Base-by-base conservation (phyloP, 2,113 vertebrate genomes). In the Planiliza haematocheilus region DNA sequence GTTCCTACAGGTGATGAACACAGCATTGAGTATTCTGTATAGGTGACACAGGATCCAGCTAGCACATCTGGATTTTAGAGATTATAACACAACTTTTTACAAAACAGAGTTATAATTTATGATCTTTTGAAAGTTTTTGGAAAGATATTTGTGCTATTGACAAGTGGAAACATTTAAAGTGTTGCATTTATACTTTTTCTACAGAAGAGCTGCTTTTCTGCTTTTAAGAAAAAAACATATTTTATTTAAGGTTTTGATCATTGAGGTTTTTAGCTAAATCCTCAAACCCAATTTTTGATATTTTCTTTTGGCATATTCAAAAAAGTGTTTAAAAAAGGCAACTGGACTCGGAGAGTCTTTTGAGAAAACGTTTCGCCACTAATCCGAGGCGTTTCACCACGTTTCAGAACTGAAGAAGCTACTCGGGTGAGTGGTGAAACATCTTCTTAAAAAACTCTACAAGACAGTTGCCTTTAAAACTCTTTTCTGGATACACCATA, bases 101-200 rank as follows among this genome's bases (percentile, higher is more conserved):
- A n/a, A 55, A 50, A 46, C n/a, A 49, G 5, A 70, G 69, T 70
- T 73, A 30, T 85, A 74, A 86, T 79, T 86, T 86, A 86, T 89
- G 34, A 30, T 36, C n/a, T n/a, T 2, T 53, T 42, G 42, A 30
- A 30, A n/a, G n/a, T 39, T 75, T 74, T 77, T 69, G 9, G 59
- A 65, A 8, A 65, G 53, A 84, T 48, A 45, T 72, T 77, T 82
- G n/a, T 70, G 21, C 55, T 83, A 13, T 38, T 57, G 18, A 71
- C 42, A 41, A 34, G 42, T 57, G 13, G 50, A 38, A 45, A 53
- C 18, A 8, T 36, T 48, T 61, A 8, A 56, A 59, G 17, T 43
- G 53, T 64, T 61, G 46, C 17, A 16, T 72, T 74, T 74, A 1
- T 59, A 61, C 14, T 46, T 63, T 46, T 78, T 63, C 18, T 56